phyloP scores from a whole-genome alignment of 2,113 vertebrate genomes.

The Calyptomena viridis region DNA sequence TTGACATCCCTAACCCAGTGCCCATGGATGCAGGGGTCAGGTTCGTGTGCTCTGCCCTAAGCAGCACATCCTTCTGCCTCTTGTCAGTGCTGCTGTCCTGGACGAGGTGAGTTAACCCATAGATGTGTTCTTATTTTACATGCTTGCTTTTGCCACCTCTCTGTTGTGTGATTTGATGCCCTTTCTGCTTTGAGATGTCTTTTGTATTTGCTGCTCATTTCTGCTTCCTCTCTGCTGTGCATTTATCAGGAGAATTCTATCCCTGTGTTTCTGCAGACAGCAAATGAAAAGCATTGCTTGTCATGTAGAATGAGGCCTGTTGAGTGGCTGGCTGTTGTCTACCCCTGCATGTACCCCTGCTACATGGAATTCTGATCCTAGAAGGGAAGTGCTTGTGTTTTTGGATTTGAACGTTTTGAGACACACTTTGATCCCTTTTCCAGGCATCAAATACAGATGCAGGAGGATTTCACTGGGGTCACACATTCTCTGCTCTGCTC shows the following conservation, averaged over 20 bases:
- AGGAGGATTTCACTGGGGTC: not conserved
- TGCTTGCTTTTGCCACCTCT: not conserved
- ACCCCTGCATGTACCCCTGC: not conserved
- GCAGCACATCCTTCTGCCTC: not conserved
- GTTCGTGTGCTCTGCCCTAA: not conserved
- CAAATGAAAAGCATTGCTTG: not conserved
- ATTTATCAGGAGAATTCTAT: not conserved
- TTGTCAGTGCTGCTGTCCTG: not conserved
- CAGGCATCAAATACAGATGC: not conserved
- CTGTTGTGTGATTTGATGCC: rapidly evolving
- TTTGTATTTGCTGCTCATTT: not conserved
- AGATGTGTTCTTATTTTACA: not conserved
- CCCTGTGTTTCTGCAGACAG: not conserved
- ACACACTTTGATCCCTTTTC: not conserved
- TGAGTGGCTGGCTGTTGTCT: not conserved
- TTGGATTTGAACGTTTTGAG: not conserved
- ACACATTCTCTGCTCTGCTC: not conserved
- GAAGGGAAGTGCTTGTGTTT: not conserved
- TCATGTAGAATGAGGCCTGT: not conserved
- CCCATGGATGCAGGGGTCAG: not conserved
- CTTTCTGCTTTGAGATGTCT: not conserved
- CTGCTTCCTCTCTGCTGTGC: not conserved
- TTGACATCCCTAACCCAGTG: not conserved
- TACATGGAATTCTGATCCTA: not conserved
- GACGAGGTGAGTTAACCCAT: not conserved